Evolutionary conservation across 2,113 vertebrate genomes (phyloP).

Genomic region (Seriola aureovittata): DNA sequence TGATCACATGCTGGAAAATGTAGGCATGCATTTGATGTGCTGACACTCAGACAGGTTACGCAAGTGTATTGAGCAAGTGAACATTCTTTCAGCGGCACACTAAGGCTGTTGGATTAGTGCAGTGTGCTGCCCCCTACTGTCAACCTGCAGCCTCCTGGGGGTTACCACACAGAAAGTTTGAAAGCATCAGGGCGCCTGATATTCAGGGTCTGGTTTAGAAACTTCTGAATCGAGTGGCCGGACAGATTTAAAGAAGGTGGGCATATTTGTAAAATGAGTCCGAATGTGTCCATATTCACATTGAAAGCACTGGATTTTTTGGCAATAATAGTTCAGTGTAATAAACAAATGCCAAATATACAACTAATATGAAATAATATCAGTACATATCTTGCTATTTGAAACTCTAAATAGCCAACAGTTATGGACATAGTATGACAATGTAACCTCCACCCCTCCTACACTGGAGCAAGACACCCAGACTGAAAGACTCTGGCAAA

Average conservation of each 20-base stretch:
- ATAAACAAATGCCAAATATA: not conserved
- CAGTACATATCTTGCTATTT: not conserved
- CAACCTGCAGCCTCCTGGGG: constrained; percentile 9
- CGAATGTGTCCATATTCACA: not conserved
- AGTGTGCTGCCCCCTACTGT: constrained; percentile 74
- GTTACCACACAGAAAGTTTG: not conserved
- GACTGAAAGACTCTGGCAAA: not conserved
- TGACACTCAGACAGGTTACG: constrained; percentile 67
- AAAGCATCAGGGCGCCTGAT: not conserved
- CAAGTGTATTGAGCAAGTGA: constrained; percentile 77
- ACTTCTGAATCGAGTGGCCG: not conserved
- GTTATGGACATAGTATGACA: not conserved
- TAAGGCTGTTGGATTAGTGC: not conserved
- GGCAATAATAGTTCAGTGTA: not conserved
- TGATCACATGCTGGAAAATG: constrained; percentile 66
- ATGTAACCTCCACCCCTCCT: not conserved
- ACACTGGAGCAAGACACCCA: not conserved
- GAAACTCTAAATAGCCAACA: not conserved
- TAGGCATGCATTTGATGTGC: constrained; percentile 62
- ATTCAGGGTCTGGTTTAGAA: not conserved
- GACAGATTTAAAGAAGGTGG: not conserved
- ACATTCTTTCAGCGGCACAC: constrained; percentile 62
- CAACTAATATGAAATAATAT: not conserved
- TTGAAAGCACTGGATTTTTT: not conserved
- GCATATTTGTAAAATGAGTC: not conserved